Evolutionary conservation across 2,888 invertebrate genomes (phyloP).

Genomic region (Campoletis raptor): DNA sequence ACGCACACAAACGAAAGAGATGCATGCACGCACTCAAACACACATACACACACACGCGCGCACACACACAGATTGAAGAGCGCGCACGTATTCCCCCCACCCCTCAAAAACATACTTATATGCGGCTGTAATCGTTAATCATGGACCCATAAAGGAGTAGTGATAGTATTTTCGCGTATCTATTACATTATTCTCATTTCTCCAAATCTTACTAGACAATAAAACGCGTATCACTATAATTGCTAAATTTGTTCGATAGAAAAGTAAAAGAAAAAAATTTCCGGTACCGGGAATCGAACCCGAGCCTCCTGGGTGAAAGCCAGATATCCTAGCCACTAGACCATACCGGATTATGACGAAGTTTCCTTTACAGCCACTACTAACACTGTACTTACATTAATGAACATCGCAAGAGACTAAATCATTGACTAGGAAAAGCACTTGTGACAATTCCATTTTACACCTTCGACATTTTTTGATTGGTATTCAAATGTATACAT

Average conservation of each 20-base stretch:
- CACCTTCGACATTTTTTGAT: background rate
- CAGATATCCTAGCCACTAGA: slow-evolving; percentile 88
- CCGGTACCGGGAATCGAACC: slow-evolving; percentile 88
- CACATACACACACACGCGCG: too few relatives aligned
- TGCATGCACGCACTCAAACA: too few relatives aligned
- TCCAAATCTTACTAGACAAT: too few relatives aligned
- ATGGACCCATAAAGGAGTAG: too few relatives aligned
- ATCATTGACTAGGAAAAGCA: slow-evolving; percentile 78
- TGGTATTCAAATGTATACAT: background rate
- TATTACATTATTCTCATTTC: too few relatives aligned
- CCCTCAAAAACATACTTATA: too few relatives aligned
- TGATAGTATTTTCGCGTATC: too few relatives aligned
- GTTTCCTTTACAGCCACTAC: background rate
- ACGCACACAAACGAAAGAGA: too few relatives aligned
- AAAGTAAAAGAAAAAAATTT: slow-evolving; percentile 82
- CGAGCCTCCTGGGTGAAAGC: slow-evolving; percentile 88
- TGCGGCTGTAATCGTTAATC: too few relatives aligned
- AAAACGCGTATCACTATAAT: background rate
- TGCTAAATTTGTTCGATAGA: background rate
- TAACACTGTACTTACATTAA: background rate
- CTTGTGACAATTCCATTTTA: slow-evolving; percentile 84
- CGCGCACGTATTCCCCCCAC: too few relatives aligned
- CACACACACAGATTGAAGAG: too few relatives aligned
- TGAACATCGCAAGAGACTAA: background rate
- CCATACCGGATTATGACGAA: slow-evolving; percentile 81